Evolutionary conservation across 2,888 invertebrate genomes (phyloP).

Genomic region (Tetanocera ferruginea): DNA sequence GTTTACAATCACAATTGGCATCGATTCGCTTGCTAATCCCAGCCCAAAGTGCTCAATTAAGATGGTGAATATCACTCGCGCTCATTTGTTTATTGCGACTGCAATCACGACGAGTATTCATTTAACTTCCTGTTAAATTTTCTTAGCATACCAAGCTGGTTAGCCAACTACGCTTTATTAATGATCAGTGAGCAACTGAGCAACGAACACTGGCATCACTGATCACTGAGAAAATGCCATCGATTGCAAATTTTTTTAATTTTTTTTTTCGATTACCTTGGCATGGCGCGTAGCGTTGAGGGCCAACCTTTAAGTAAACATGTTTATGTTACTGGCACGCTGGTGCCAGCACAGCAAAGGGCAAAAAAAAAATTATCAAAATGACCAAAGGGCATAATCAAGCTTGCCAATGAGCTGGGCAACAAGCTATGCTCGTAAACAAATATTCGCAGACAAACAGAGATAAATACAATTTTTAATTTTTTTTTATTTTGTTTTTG

Average conservation of each 20-base stretch:
- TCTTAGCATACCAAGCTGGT: neutral
- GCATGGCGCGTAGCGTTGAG: neutral
- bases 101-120: constrained; percentile 32
- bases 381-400: constrained; percentile 28
- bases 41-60: constrained; percentile 20
- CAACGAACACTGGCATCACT: neutral
- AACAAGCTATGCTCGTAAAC: neutral
- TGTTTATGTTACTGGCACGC: neutral
- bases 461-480: neutral
- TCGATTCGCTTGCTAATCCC: neutral
- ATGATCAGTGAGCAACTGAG: neutral
- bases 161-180: constrained; percentile 14
- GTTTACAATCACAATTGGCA: neutral
- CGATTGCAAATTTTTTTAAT: neutral
- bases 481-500: neutral
- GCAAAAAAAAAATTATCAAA: neutral
- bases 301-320: constrained; percentile 13
- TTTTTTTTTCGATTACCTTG: neutral
- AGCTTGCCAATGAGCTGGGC: constrained; percentile 9
- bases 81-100: constrained; percentile 37
- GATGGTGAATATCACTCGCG: constrained; percentile 20
- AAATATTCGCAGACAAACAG: neutral
- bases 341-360: neutral
- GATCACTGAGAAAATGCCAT: constrained; percentile 8
- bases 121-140: constrained; percentile 30